Conservation (phyloP, 2,888 invertebrate species). For the Drosophila fungiperda region DNA sequence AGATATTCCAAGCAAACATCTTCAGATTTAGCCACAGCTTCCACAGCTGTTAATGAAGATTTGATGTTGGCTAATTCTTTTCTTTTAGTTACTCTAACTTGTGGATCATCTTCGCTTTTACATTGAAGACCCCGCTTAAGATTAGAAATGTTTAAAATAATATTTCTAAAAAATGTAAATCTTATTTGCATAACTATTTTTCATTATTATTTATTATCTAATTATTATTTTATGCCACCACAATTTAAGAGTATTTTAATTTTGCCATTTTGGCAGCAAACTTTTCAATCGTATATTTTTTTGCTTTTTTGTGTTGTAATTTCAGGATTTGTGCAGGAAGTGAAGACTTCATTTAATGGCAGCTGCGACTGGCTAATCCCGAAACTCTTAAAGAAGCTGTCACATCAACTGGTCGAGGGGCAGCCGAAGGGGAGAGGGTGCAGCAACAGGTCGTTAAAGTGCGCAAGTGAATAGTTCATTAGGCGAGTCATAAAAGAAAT, state of each 20-base stretch:
- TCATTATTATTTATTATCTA: not conserved
- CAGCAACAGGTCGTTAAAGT: conserved; percentile 47
- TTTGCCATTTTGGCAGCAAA: not conserved
- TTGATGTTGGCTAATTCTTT: conserved; percentile 52
- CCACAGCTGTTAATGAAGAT: conserved; percentile 66
- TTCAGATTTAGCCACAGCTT: conserved; percentile 4
- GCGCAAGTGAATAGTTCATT: conserved; percentile 75
- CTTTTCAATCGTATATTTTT: not conserved
- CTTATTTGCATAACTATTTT: not conserved
- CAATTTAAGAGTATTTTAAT: not conserved
- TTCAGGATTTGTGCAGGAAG: conserved; percentile 56
- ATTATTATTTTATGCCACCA: not conserved
- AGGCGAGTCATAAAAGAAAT: conserved; percentile 65
- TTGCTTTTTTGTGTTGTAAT: conserved; percentile 5
- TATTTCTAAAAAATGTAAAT: not conserved
- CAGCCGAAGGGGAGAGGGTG: not conserved
- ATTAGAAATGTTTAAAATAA: not conserved
- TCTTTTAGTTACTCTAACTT: conserved; percentile 6
- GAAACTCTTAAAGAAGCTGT: conserved; percentile 56
- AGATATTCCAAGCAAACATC: conserved; percentile 2
- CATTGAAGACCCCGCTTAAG: not conserved
- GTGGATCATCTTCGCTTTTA: not conserved
- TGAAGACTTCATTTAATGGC: conserved; percentile 53
- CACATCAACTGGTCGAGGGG: conserved; percentile 20
- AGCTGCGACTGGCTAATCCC: conserved; percentile 61